Percentiles rank a stretch among this genome's conserved stretches.
phyloP scores from a whole-genome alignment of 2,797 vertebrate genomes.

The Schizothorax lantsangensis region DNA sequence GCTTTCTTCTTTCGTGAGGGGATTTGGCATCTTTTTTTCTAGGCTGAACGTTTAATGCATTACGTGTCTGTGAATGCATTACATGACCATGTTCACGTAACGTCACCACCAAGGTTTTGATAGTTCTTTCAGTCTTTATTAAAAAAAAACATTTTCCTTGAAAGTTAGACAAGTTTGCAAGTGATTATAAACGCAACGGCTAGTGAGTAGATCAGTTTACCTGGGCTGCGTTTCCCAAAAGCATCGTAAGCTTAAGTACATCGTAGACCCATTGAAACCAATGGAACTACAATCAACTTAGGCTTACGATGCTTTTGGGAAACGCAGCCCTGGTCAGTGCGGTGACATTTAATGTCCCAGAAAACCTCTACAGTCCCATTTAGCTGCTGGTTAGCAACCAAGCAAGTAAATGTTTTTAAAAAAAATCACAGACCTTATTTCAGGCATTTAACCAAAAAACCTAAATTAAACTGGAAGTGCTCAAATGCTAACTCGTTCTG shows the following conservation, averaged over 20 bases:
- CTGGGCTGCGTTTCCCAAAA: too few relatives aligned
- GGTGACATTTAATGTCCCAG: background rate
- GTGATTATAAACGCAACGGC: background rate
- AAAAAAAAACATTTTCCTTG: background rate
- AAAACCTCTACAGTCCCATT: background rate
- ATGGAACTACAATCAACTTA: too few relatives aligned
- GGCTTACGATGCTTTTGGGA: too few relatives aligned
- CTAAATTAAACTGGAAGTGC: background rate
- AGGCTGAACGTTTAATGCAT: too few relatives aligned
- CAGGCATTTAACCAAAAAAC: too few relatives aligned
- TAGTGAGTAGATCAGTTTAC: background rate
- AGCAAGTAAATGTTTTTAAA: too few relatives aligned
- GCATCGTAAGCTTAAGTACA: too few relatives aligned
- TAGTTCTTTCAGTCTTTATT: background rate
- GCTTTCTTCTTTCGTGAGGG: too few relatives aligned
- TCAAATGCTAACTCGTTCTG: background rate
- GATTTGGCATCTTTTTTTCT: too few relatives aligned
- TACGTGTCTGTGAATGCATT: background rate
- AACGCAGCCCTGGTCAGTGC: background rate
- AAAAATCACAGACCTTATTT: too few relatives aligned
- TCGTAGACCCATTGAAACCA: too few relatives aligned
- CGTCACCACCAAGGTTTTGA: background rate
- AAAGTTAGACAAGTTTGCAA: background rate
- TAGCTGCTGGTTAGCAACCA: background rate
- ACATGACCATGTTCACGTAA: background rate